These are phyloP conservation scores for Andrena marginata DNA, from an alignment of 2,888 invertebrate species.

Conservation along the genomic window DNA sequence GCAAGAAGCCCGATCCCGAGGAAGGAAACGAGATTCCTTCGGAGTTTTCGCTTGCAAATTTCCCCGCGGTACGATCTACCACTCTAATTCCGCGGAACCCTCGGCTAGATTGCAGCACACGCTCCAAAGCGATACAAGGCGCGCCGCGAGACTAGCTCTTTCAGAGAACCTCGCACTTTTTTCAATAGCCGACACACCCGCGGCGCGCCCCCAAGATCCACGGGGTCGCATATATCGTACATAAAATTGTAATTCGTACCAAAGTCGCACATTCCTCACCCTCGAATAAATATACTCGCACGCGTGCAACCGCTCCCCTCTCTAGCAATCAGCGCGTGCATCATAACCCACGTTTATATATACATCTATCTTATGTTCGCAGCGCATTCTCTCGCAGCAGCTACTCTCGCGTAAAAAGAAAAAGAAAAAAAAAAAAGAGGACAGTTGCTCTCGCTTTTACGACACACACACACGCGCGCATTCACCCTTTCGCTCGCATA, in stretches of 20 bases:
- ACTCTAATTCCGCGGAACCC: not conserved
- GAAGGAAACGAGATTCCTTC: not conserved
- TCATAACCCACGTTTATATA: conserved; percentile 74
- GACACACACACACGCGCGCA: conserved; percentile 29
- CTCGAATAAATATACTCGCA: conserved; percentile 77
- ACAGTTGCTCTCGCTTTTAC: conserved; percentile 4
- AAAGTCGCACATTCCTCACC: conserved; percentile 59
- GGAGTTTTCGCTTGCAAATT: not conserved
- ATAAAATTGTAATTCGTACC: conserved; percentile 61
- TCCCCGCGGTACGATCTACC: not conserved
- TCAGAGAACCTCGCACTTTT: conserved; percentile 26
- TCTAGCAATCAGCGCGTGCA: conserved; percentile 17
- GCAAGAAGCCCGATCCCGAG: conserved; percentile 24
- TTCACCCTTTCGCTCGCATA: conserved; percentile 4
- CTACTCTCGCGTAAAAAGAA: conserved; percentile 1
- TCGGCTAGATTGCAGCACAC: conserved; percentile 57
- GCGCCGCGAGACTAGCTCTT: conserved; percentile 26
- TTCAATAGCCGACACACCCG: conserved; percentile 18
- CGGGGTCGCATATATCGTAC: conserved; percentile 53
- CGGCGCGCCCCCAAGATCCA: conserved; percentile 34
- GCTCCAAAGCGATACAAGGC: conserved; percentile 37
- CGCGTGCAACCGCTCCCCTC: conserved; percentile 31
- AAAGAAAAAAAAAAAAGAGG: not conserved
- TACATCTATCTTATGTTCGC: conserved; percentile 50
- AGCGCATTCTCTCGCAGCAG: conserved; percentile 24